A percentile compares a stretch with the other conserved stretches of the same genome.
Evolutionary conservation across 2,888 invertebrate genomes (phyloP).

Genomic region (Brenthis daphne): DNA sequence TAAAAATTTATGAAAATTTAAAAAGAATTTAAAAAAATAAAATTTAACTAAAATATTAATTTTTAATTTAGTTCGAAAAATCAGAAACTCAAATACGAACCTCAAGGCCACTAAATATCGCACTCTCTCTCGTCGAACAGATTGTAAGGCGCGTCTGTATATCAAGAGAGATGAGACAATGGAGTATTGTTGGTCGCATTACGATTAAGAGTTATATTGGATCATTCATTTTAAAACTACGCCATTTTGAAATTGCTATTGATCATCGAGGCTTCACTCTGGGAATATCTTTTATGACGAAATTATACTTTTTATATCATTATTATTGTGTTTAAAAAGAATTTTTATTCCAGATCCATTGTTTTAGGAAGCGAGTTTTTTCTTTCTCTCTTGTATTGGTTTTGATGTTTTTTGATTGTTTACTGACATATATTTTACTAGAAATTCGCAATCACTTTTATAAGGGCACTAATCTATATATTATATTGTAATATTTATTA

Average conservation of each 20-base stretch:
- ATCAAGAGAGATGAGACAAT: slow-evolving; percentile 48
- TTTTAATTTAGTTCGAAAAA: too few relatives aligned
- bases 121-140: slow-evolving; percentile 20
- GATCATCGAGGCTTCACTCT: slow-evolving; percentile 23
- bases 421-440: too few relatives aligned
- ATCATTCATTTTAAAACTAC: slow-evolving; percentile 46
- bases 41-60: too few relatives aligned
- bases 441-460: too few relatives aligned
- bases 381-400: too few relatives aligned
- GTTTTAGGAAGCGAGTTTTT: too few relatives aligned
- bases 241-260: slow-evolving; percentile 39
- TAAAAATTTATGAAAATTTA: too few relatives aligned
- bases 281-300: slow-evolving; percentile 14
- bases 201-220: slow-evolving; percentile 48
- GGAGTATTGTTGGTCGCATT: slow-evolving; percentile 48
- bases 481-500: too few relatives aligned
- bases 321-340: not conserved
- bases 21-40: too few relatives aligned
- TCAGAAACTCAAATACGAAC: not conserved
- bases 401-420: too few relatives aligned
- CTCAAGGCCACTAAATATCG: not conserved
- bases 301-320: not conserved
- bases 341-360: not conserved
- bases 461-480: too few relatives aligned
- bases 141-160: slow-evolving; percentile 37